Base-by-base conservation (phyloP, 2,888 invertebrate genomes). In the Monochamus alternatus region DNA sequence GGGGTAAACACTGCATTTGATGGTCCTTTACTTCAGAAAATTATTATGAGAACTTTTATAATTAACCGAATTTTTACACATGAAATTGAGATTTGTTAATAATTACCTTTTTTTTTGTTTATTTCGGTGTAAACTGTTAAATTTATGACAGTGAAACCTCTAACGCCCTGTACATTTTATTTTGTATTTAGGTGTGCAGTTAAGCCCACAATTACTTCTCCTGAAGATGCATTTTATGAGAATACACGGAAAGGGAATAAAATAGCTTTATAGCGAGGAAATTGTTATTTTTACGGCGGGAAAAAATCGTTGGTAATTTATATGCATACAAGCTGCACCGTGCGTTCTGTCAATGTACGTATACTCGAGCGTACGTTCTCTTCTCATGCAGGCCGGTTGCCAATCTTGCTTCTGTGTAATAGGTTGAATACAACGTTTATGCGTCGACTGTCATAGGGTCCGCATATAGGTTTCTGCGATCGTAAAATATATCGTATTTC, bases 401-500 rank as follows among this genome's bases (percentile, higher is more conserved):
- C 82, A 82, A 83, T 84, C 83, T 83, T 77, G 55, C 14, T 22
- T 7, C 22, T 14, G 55, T 81, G 30, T 30, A 81, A 81, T 81
- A 79, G 81, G 83, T 82, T 79, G 81, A 74, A 78, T 81, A 80
- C 75, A 79, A 81, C 81, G 81, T 84, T 84, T 84, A 83, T 82
- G 84, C 79, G 80, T 79, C 79, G 76, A 67, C 81, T 81, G 80
- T 81, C 81, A 80, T 81, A 79, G 80, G 79, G 77, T 75, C 76
- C 79, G n/a, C 47, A 78, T 81, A 80, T 81, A 80, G 83, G 83
- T 84, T 84, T 83, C 83, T 77, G 78, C 78, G 85, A 84, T 84
- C 86, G 82, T 87, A 86, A 86, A 86, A 84, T 86, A 85, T 85
- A 84, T 82, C 85, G 85, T 86, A 86, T 86, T 86, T 86, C 85